Evolutionary conservation across 2,888 invertebrate genomes (phyloP).

Genomic region (Drosophila tanythrix): DNA sequence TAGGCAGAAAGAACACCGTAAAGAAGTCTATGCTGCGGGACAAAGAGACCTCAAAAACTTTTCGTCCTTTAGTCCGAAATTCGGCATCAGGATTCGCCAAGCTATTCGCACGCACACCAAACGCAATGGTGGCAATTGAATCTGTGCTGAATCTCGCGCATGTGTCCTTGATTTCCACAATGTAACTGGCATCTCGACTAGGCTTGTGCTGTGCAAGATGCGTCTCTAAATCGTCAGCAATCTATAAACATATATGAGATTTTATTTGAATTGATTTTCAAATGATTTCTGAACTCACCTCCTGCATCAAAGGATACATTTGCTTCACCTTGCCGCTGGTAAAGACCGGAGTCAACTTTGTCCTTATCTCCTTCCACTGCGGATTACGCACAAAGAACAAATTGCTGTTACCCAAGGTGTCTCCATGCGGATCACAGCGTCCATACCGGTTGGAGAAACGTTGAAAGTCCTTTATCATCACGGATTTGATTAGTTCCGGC

Average conservation of each 20-base stretch:
- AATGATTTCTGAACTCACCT: too few relatives aligned
- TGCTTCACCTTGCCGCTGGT: conserved; percentile 84
- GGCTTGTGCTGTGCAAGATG: conserved; percentile 48
- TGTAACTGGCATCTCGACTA: conserved; percentile 29
- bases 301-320: conserved; percentile 82
- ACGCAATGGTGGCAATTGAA: conserved; percentile 82
- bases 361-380: conserved; percentile 84
- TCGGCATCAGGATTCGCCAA: conserved; percentile 79
- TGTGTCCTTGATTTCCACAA: conserved; percentile 78
- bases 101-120: conserved; percentile 81
- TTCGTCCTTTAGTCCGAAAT: conserved; percentile 74
- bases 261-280: too few relatives aligned
- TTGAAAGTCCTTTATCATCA: conserved; percentile 85
- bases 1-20: conserved; percentile 80
- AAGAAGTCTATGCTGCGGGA: conserved; percentile 77
- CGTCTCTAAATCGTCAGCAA: conserved; percentile 73
- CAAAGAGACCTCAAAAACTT: conserved; percentile 64
- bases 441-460: conserved; percentile 82
- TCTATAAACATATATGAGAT: conserved; percentile 27
- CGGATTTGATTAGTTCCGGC: conserved; percentile 84
- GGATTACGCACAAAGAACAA: conserved; percentile 85
- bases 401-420: conserved; percentile 84
- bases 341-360: conserved; percentile 85
- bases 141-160: conserved; percentile 82
- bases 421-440: conserved; percentile 77